phyloP scores from a whole-genome alignment of 2,888 invertebrate genomes.

The Drosophila mercatorum region DNA sequence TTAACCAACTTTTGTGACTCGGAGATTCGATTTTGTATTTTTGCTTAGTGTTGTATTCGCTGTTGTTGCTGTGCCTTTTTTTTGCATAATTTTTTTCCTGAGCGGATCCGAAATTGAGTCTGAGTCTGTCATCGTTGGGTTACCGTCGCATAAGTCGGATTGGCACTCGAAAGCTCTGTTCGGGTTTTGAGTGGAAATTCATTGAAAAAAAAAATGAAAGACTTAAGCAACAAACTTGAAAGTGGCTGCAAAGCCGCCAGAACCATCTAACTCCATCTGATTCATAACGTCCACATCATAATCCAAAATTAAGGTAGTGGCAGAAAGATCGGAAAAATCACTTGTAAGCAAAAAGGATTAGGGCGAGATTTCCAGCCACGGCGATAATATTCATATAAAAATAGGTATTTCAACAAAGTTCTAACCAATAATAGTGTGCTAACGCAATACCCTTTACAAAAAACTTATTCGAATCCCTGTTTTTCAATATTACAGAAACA shows the following conservation, averaged over 20 bases:
- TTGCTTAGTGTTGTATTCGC: constrained; percentile 37
- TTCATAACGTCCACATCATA: constrained; percentile 70
- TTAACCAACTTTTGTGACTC: constrained; percentile 73
- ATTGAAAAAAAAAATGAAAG: constrained; percentile 71
- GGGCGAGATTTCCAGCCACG: neutral
- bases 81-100: constrained; percentile 67
- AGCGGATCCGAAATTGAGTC: constrained; percentile 29
- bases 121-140: constrained; percentile 34
- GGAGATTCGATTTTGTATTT: constrained; percentile 55
- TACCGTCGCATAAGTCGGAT: constrained; percentile 16
- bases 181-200: constrained; percentile 65
- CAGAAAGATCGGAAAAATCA: constrained; percentile 7
- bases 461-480: constrained; percentile 42
- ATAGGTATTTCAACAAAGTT: constrained; percentile 15
- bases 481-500: constrained; percentile 79
- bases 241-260: constrained; percentile 43
- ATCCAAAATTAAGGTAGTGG: constrained; percentile 48
- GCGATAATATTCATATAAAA: constrained; percentile 45
- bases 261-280: constrained; percentile 53
- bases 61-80: constrained; percentile 33
- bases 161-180: constrained; percentile 40
- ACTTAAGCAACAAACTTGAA: constrained; percentile 76
- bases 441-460: constrained; percentile 6
- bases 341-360: constrained; percentile 34
- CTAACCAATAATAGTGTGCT: neutral